These are phyloP conservation scores for Pseudachorutes palmiensis DNA, from an alignment of 1,140 invertebrate species.

Conservation along the genomic window DNA sequence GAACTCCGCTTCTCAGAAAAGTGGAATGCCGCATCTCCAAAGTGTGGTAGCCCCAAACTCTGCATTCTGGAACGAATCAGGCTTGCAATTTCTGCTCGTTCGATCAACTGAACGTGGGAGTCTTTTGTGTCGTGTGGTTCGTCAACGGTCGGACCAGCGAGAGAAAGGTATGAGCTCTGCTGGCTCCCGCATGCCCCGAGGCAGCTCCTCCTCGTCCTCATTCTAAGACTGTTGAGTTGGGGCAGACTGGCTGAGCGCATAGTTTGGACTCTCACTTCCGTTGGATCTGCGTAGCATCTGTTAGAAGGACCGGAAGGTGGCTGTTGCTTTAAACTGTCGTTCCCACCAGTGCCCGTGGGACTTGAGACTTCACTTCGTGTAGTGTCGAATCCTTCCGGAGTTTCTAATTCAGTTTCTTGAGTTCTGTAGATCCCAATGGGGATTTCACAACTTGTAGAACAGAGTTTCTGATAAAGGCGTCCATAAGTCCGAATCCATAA, in stretches of 20 bases:
- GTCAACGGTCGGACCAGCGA: constrained; percentile 26
- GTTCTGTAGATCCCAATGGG: constrained; percentile 97
- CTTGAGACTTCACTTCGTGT: constrained; percentile 31
- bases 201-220: constrained; percentile 23
- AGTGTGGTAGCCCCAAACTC: constrained; percentile 70
- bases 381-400: constrained; percentile 28
- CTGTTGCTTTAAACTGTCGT: constrained; percentile 10
- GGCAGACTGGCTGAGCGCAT: background rate
- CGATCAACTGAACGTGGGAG: constrained; percentile 66
- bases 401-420: constrained; percentile 57
- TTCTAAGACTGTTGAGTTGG: background rate
- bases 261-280: too few relatives aligned
- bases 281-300: too few relatives aligned
- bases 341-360: constrained; percentile 7
- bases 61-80: constrained; percentile 89
- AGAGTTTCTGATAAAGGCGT: constrained; percentile 92
- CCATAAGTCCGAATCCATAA: constrained; percentile 98
- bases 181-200: constrained; percentile 33
- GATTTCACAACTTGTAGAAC: constrained; percentile 96
- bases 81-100: constrained; percentile 89
- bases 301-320: background rate
- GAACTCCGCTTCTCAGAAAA: constrained; percentile 84
- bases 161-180: constrained; percentile 32
- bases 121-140: constrained; percentile 27
- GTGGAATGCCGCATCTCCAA: constrained; percentile 39